These are phyloP conservation scores for Corythaixoides concolor DNA, from an alignment of 2,113 vertebrate genomes.

Conservation along the genomic window DNA sequence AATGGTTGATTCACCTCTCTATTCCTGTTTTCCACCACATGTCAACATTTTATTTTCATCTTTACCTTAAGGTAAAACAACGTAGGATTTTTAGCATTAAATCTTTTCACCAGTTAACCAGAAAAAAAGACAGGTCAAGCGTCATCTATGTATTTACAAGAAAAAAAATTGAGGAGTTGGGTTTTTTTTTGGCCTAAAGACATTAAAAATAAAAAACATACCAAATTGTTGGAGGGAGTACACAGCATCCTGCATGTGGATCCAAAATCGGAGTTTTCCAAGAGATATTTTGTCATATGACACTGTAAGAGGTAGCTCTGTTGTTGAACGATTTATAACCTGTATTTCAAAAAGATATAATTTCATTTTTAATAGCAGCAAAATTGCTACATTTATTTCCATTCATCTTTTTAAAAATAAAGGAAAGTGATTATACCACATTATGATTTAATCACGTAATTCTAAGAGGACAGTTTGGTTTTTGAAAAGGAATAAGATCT, in stretches of 20 bases:
- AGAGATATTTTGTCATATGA: slow-evolving; percentile 93
- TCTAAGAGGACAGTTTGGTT: background rate
- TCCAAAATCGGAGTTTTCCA: slow-evolving; percentile 94
- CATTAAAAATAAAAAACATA: slow-evolving; percentile 54
- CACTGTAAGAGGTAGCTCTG: slow-evolving; percentile 90
- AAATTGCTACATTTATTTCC: background rate
- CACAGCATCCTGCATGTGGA: slow-evolving; percentile 98
- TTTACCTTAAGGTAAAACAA: background rate
- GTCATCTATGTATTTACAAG: background rate
- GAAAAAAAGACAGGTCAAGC: background rate
- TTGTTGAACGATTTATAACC: slow-evolving; percentile 91
- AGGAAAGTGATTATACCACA: background rate
- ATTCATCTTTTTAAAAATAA: background rate
- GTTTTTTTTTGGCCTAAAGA: background rate
- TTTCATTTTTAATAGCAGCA: background rate
- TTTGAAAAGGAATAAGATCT: background rate
- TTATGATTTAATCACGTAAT: background rate
- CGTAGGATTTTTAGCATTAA: background rate
- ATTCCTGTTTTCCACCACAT: background rate
- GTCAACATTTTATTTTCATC: background rate
- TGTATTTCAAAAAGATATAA: slow-evolving; percentile 55
- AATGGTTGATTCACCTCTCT: background rate
- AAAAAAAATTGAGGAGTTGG: background rate
- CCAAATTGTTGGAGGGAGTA: slow-evolving; percentile 95
- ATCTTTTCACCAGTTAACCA: background rate